Evolutionary conservation across 2,113 vertebrate genomes (phyloP), one percentile per base, ranked within the genome.

Genomic region (Anser cygnoides): DNA sequence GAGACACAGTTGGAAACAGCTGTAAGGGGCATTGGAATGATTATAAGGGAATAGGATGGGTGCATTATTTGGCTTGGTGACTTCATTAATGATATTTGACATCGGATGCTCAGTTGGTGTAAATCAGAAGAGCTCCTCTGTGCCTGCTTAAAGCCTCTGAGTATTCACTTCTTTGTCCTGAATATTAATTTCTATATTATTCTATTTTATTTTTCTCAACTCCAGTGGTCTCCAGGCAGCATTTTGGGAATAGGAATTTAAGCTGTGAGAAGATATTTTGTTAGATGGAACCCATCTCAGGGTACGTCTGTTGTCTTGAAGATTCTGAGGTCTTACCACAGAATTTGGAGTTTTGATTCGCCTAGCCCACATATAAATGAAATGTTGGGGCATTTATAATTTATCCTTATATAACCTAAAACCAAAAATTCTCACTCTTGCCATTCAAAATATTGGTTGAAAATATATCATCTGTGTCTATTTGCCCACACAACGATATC

Each of bases 1-100:
- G 95, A 96, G 92, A 91, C 84, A 85, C 91, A 89, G 95, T 39
- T 65, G 92, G 96, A 97, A 96, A 96, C 87, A 72, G 95, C 88
- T 97, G 86, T 90, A 85, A 97, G 95, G 93, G 94, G 90, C 89
- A 93, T 92, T 87, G 77, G 54, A 59, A 74, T 93, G 85, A 94
- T 89, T 94, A 84, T 55, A 92, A 95, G 90, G 91, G 86, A 97
- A 95, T 66, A 78, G 75, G 94, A 65, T 67, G 76, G 93, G 89
- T 93, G 91, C 77, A 76, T 96, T 96, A 94, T 86, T 94, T 93
- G 94, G 87, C 72, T 89, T 96, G 84, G 87, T 94, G 93, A 93
- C 95, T 96, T 93, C 92, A 95, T 95, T 93, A 96, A 71, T 77
- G 85, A 84, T 93, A 72, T 92, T 93, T 76, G 89, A 74, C 90